Percentiles rank a stretch among this genome's conserved stretches.
Conservation (phyloP, 2,113 vertebrate genomes). For the Gallinago undulata region DNA sequence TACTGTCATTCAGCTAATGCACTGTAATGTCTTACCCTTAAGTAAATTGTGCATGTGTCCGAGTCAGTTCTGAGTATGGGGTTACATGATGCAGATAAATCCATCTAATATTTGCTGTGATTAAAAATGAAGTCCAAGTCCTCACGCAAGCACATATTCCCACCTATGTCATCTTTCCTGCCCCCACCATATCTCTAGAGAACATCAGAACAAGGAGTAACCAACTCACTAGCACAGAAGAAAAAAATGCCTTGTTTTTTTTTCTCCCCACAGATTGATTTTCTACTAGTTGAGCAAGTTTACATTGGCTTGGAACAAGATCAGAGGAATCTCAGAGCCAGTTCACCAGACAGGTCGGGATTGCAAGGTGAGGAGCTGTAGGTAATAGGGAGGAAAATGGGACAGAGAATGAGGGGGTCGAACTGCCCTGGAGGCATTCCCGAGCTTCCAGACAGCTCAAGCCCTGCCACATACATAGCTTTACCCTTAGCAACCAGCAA, state of each 20-base stretch:
- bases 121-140: neutral
- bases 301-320: neutral
- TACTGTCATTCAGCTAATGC: neutral
- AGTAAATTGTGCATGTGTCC: neutral
- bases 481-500: neutral
- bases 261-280: neutral
- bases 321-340: neutral
- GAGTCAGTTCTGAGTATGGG: neutral
- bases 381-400: neutral
- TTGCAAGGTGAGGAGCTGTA: neutral
- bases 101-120: neutral
- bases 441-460: neutral
- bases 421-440: neutral
- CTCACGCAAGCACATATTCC: neutral
- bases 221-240: neutral
- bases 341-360: neutral
- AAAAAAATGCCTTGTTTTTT: accelerated
- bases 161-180: neutral
- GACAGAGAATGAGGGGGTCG: neutral
- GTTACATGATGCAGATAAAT: neutral
- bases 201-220: neutral
- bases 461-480: accelerated
- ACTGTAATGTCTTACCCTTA: neutral
- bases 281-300: neutral
- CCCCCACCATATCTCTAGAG: neutral